These are phyloP conservation scores for Chaetoderma sp. DNA, from an alignment of 2,888 invertebrate species.

Conservation along the genomic window DNA sequence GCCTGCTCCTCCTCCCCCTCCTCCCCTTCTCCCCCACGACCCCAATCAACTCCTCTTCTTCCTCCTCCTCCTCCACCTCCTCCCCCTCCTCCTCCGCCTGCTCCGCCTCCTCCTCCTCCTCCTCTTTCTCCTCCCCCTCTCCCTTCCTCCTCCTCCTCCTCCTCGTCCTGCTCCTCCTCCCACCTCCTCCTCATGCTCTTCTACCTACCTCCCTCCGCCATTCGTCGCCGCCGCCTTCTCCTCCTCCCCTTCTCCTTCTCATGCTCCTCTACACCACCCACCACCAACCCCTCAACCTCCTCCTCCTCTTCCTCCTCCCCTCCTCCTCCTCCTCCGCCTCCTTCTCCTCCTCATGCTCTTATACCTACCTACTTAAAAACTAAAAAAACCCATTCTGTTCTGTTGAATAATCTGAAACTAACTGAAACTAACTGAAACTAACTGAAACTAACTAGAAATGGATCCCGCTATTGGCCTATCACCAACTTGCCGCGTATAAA, in stretches of 20 bases:
- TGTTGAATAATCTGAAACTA: too few relatives aligned
- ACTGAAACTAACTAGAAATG: too few relatives aligned
- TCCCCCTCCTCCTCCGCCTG: not conserved
- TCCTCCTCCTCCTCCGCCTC: not conserved
- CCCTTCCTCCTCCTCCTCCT: not conserved
- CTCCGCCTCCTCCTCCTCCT: not conserved
- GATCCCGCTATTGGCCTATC: too few relatives aligned
- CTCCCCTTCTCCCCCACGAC: too few relatives aligned
- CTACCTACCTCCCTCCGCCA: not conserved
- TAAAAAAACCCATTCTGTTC: too few relatives aligned
- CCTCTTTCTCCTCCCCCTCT: not conserved
- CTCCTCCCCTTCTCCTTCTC: not conserved
- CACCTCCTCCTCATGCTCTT: not conserved
- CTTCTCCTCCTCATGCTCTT: not conserved
- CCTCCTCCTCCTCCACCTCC: not conserved
- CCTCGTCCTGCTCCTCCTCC: not conserved
- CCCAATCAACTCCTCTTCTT: too few relatives aligned
- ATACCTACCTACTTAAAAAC: not conserved
- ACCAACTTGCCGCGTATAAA: too few relatives aligned
- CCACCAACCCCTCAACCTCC: not conserved
- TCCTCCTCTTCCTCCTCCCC: not conserved
- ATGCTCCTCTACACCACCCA: not conserved
- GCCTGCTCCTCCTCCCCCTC: too few relatives aligned
- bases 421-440: too few relatives aligned
- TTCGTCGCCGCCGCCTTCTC: not conserved